Evolutionary conservation across 2,113 vertebrate genomes (phyloP), one percentile per base, ranked within the genome.

Genomic region (Verasper variegatus): DNA sequence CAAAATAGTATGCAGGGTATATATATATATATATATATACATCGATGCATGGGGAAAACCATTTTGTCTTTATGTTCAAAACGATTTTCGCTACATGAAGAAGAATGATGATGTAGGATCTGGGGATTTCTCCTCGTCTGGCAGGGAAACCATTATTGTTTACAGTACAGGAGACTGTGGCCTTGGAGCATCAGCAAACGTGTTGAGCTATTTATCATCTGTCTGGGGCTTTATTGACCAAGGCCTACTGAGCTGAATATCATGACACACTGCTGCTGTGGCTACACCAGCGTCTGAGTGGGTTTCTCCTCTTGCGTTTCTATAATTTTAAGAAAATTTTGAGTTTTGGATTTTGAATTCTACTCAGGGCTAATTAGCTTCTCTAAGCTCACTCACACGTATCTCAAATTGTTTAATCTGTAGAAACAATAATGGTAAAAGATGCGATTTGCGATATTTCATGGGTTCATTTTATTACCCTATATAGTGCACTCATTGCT

Each of bases 121-220:
- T 40, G 31, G 68, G 65, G 75, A 5, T 76, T 70, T 83, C 61
- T 83, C 73, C 70, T 84, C 61, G 60, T 75, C 81, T 82, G 55
- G 65, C 23, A 23, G 52, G 37, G 69, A 85, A 81, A 55, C 72
- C 68, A 72, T 79, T 76, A 66, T 71, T 51, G 35, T 80, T 83
- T 81, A 78, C 71, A 74, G 58, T 71, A 71, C 74, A 71, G 62
- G 71, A 18, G 60, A 60, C 66, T 56, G 47, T 71, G 67, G 74
- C 75, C 86, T 88, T 75, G 71, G 85, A 76, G 76, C 68, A 80
- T 71, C 77, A 75, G 75, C 82, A 76, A 6, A 56, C 79, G 68
- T 76, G 68, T 76, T 3, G 10, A 17, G 37, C 78, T 71, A 78
- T 89, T 87, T 88, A 71, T 91, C 88, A 81, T 77, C 67, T 78